Conservation (phyloP, 2,113 vertebrate species). For the Oreamnos americanus region DNA sequence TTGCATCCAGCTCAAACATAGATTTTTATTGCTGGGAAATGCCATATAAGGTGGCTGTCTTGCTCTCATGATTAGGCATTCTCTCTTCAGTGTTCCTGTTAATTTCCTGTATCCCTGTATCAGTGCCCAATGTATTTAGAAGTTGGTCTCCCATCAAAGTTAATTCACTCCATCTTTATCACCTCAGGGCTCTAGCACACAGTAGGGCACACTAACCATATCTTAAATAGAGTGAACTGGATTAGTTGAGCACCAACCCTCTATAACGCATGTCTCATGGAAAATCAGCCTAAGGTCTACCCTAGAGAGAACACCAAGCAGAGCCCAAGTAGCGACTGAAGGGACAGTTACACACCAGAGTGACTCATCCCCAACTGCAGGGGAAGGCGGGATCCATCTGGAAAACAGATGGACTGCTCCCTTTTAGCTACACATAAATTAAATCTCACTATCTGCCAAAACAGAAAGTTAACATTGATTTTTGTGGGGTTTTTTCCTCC, state of each 20-base stretch:
- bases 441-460: background rate
- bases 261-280: accelerated
- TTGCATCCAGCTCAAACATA: background rate
- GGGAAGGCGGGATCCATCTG: slow-evolving; percentile 14
- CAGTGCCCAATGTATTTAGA: background rate
- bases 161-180: background rate
- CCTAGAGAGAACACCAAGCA: background rate
- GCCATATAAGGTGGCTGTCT: background rate
- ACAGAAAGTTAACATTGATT: background rate
- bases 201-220: background rate
- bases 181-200: background rate
- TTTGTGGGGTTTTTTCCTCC: background rate
- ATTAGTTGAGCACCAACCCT: background rate
- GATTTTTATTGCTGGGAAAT: background rate
- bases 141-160: no score
- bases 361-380: slow-evolving; percentile 9
- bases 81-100: no score
- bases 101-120: background rate
- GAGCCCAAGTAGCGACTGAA: background rate
- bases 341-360: background rate
- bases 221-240: background rate
- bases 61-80: background rate
- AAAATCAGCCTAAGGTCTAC: background rate
- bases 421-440: slow-evolving; percentile 1
- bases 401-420: slow-evolving; percentile 30